phyloP scores from a whole-genome alignment of 2,888 invertebrate genomes.

The Branchipolynoe longqiensis region DNA sequence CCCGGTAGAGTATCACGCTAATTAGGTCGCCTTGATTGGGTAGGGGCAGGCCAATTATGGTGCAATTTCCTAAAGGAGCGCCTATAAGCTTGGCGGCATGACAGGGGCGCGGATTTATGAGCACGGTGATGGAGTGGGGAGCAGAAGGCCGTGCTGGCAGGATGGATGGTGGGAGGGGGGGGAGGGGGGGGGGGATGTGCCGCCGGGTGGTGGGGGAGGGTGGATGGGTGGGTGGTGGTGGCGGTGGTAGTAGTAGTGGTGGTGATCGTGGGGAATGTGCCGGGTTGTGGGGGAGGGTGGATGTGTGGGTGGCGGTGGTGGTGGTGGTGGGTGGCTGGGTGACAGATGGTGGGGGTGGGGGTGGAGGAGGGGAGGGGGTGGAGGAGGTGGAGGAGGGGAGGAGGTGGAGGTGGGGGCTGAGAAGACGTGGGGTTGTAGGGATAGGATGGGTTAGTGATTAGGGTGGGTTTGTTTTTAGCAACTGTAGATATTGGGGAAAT shows the following conservation, averaged over 20 bases:
- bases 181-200: too few relatives aligned
- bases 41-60: conserved; percentile 25
- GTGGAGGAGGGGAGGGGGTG: background rate
- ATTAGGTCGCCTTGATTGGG: too few relatives aligned
- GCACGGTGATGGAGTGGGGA: too few relatives aligned
- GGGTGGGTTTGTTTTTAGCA: background rate
- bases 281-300: background rate
- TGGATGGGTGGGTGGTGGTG: too few relatives aligned
- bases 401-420: background rate
- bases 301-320: background rate
- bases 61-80: background rate
- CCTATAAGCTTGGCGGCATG: too few relatives aligned
- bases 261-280: too few relatives aligned
- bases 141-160: background rate
- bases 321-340: background rate
- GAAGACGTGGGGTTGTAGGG: background rate
- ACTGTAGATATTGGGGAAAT: too few relatives aligned
- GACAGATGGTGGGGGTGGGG: background rate
- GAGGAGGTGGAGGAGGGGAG: background rate
- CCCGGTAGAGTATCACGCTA: too few relatives aligned
- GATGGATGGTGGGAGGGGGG: background rate
- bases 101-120: too few relatives aligned
- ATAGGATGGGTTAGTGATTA: background rate
- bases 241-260: too few relatives aligned
- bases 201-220: too few relatives aligned